These are phyloP conservation scores for Ondatra zibethicus DNA, from an alignment of 2,113 vertebrate species.

Conservation along the genomic window DNA sequence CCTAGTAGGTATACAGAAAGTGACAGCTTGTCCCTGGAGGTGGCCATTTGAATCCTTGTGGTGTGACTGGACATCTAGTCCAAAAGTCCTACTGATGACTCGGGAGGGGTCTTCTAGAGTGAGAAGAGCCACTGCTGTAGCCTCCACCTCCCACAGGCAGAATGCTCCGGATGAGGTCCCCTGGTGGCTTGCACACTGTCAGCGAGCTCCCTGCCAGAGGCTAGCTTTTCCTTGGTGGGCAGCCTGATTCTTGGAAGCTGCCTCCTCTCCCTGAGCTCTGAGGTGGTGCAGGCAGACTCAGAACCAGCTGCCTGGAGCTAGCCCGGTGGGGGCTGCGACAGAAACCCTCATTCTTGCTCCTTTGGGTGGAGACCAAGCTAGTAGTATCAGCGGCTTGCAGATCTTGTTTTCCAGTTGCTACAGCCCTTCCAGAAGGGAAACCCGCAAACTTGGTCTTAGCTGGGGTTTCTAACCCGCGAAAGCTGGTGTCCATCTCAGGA, in stretches of 20 bases:
- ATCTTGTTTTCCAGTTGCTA: conserved; percentile 44
- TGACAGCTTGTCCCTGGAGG: neutral
- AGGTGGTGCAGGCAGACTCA: neutral
- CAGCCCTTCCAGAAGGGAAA: conserved; percentile 7
- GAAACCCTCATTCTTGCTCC: neutral
- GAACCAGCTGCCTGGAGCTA: neutral
- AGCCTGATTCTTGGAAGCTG: neutral
- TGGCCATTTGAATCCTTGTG: neutral
- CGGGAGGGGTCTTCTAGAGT: neutral
- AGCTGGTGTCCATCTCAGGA: neutral
- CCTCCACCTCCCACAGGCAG: neutral
- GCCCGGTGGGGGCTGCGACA: neutral
- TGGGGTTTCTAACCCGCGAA: neutral
- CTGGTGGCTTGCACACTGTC: neutral
- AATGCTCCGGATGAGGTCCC: neutral
- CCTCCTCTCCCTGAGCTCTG: neutral
- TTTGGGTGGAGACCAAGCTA: neutral
- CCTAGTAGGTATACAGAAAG: neutral
- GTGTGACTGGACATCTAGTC: neutral
- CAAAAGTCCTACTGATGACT: neutral
- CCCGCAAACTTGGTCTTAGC: neutral
- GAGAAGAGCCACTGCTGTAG: neutral
- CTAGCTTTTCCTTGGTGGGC: neutral
- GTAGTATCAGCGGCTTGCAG: neutral
- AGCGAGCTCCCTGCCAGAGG: neutral